Base-by-base conservation (phyloP, 2,888 invertebrate genomes). In the Ecliptopera silaceata region DNA sequence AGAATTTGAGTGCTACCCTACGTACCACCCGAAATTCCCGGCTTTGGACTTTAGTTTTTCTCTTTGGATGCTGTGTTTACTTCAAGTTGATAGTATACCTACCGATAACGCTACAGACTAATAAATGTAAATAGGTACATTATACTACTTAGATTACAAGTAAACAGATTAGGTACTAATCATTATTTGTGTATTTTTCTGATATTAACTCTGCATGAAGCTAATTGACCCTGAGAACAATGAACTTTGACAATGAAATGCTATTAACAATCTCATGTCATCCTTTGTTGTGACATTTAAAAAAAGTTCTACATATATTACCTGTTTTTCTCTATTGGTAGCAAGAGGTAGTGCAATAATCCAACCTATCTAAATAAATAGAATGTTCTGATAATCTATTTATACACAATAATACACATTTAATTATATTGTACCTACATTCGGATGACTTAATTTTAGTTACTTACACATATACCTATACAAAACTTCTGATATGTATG, bases 261-360 rank as follows among this genome's bases (percentile, higher is more conserved):
- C 12, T 31, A 31, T 11, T 31, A 31, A n/a, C 3, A 3, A 36
- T 38, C 13, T 56, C 43, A 54, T 68, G 60, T 65, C 64, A 72
- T 72, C 72, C 75, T 80, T 80, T 82, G 81, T 82, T 81, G 70
- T 82, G 80, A 80, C 78, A 79, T 75, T 80, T 77, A 77, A 78
- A 77, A 82, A 75, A 5, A 74, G 69, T 69, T 71, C 61, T 44
- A 38, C 66, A 22, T 8, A 65, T 66, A 62, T 13, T 34, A 13
- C 34, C 63, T 69, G 55, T 74, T 71, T 67, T 66, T 48, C 36
- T 68, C 58, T 60, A 59, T 49, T 62, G 56, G 32, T 54, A 42
- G 44, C n/a, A n/a, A n/a, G 22, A 6, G 31, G 17, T 42, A 52
- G 44, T 39, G 36, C 44, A 55, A 39, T 42, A 49, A 26, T 54